phyloP scores from a whole-genome alignment of 2,113 vertebrate species.

The Pholis gunnellus region DNA sequence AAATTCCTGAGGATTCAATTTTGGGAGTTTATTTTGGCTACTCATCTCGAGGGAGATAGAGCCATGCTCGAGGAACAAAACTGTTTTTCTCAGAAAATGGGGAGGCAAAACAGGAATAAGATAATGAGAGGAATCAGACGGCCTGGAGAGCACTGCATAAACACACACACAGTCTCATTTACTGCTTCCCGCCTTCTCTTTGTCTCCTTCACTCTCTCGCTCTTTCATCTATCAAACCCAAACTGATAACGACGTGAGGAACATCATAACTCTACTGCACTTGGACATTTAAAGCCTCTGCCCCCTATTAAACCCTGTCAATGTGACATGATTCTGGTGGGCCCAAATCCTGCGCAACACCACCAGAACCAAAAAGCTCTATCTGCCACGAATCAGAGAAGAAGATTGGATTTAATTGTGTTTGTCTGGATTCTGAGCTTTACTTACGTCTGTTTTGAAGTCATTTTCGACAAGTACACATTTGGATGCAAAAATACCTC shows the following conservation, averaged over 20 bases:
- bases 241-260: slow-evolving; percentile 22
- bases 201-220: background rate
- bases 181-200: slow-evolving; percentile 21
- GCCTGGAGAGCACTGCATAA: background rate
- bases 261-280: slow-evolving; percentile 45
- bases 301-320: slow-evolving; percentile 56
- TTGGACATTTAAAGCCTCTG: slow-evolving; percentile 52
- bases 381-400: slow-evolving; percentile 36
- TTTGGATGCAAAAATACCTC: background rate
- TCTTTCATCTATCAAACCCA: slow-evolving; percentile 36
- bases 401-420: slow-evolving; percentile 24
- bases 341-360: slow-evolving; percentile 43
- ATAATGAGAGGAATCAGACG: slow-evolving; percentile 34
- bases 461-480: background rate
- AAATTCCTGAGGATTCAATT: slow-evolving; percentile 56
- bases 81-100: slow-evolving; percentile 36
- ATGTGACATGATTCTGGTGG: slow-evolving; percentile 19
- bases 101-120: slow-evolving; percentile 42
- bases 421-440: slow-evolving; percentile 7
- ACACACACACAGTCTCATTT: slow-evolving; percentile 37
- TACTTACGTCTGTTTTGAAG: background rate
- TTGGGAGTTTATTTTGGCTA: slow-evolving; percentile 45
- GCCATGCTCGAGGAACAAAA: slow-evolving; percentile 29
- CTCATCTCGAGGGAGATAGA: slow-evolving; percentile 53
- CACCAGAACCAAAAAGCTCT: background rate